Base-by-base conservation (phyloP, 2,797 vertebrate species). In the Austrolebias charrua region DNA sequence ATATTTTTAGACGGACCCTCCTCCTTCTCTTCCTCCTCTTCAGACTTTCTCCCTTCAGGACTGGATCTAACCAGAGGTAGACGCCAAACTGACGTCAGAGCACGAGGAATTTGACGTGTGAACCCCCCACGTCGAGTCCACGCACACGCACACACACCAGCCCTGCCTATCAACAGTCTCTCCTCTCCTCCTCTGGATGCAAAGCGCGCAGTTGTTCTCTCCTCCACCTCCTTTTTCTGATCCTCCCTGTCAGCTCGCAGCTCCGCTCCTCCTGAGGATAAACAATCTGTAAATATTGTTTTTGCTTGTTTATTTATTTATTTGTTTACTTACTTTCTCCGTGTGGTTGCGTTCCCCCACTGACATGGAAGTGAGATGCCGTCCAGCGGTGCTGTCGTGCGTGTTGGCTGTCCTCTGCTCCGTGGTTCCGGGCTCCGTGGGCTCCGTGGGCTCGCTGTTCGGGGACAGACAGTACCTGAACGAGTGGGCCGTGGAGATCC, bases 401-500 rank as follows among this genome's bases (percentile, higher is more conserved):
- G 70, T 90, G 57, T 61, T 95, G 71, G 86, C 86, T 82, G 31
- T 88, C 69, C 81, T 97, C 60, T 88, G 89, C 71, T 90, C 84
- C 71, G 68, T 76, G 73, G 84, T 75, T 40, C 60, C 89, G 69
- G 75, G 87, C 64, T 76, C 83, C 35, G 76, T 69, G n/a, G n/a
- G n/a, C n/a, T n/a, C n/a, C n/a, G n/a, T n/a, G 71, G 86, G 64
- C 63, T 76, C 71, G 35, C 78, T 86, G 28, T 85, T 66, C 71
- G 47, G 73, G 53, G 94, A 94, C 84, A 90, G 92, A 24, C 95
- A 96, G 73, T 99, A 98, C 87, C 92, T 98, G 73, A 98, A 98
- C 92, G 94, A 99, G 90, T 98, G 97, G 97, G 97, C 97, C 7
- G 96, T 96, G 59, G 96, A 98, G 92, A 92, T 98, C 65, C 94